Evolutionary conservation across 2,888 invertebrate genomes (phyloP), one percentile per base, ranked within the genome.

Genomic region (Caenorhabditis doughertyi): DNA sequence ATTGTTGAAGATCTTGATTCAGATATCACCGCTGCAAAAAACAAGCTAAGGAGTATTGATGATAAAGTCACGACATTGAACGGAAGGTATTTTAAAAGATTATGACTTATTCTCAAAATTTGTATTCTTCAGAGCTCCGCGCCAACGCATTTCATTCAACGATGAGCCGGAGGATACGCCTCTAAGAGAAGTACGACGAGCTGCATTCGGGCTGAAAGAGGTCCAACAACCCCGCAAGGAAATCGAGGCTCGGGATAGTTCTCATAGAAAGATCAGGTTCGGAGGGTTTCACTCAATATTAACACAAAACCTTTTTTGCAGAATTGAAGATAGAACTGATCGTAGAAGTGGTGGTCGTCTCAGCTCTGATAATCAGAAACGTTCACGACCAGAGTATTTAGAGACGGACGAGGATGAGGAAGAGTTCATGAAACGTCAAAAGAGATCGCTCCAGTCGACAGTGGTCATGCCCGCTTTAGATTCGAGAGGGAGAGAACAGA

Each of bases 401-500:
- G 80, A 82, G 9, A 80, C 82, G 27, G 79, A 84, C 0, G 80
- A 42, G 0, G 82, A 79, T 13, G 70, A 68, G 4, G 83, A 80
- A 8, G 76, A 80, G 7, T 53, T 47, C 35, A 72, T 51, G 25
- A 79, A 73, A 35, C 49, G 77, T n/a, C 72, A 62, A 23, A 84
- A 73, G 39, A 58, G 82, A 25, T 64, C 79, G 11, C 35, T 86
- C 16, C 85, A 84, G 53, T 86, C 86, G 16, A 86, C 85, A 1
- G 90, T 91, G 0, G 88, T 90, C 11, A 87, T 91, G 89, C 91
- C 91, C 8, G 84, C 88, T 16, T 89, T 91, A 23, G 96, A 97
- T 92, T 89, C 92, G 9, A 96, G 96, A n/a, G 95, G 96, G 21
- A 93, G 96, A 35, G 95, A 95, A 92, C 95, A 95, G 92, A 95